Percentiles rank a stretch among this genome's conserved stretches.
These are phyloP conservation scores for Sarcophilus harrisii DNA, from an alignment of 2,797 vertebrate species.

Conservation along the genomic window DNA sequence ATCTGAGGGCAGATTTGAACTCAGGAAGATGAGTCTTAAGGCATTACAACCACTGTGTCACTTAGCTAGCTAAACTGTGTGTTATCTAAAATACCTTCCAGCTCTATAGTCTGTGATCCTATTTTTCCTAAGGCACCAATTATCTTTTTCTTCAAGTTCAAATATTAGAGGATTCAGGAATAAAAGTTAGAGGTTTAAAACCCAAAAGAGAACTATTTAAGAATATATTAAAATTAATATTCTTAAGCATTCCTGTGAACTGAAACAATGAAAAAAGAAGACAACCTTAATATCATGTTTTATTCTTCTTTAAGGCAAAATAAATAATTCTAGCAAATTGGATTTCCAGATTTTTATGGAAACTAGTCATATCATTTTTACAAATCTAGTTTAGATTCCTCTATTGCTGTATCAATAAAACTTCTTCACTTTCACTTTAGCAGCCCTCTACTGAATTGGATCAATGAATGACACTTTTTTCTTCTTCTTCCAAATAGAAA, in stretches of 20 bases:
- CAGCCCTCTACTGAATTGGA: not conserved
- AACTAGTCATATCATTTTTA: not conserved
- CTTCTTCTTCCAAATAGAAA: not conserved
- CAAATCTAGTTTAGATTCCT: not conserved
- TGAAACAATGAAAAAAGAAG: conserved; percentile 22
- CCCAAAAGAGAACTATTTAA: not conserved
- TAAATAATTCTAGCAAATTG: not conserved
- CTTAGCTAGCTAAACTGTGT: conserved; percentile 18
- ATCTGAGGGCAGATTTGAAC: not conserved
- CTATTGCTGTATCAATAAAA: not conserved
- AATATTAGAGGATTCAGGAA: conserved; percentile 7
- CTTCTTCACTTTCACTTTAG: not conserved
- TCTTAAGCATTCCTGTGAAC: not conserved
- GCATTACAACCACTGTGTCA: conserved; percentile 19
- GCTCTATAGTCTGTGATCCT: conserved; percentile 9
- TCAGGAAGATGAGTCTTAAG: not conserved
- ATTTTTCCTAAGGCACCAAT: not conserved
- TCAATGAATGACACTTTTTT: not conserved
- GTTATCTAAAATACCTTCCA: conserved; percentile 37
- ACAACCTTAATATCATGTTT: not conserved
- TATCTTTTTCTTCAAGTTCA: not conserved
- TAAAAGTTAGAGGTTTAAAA: conserved; percentile 36
- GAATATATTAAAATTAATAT: conserved; percentile 18
- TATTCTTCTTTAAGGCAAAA: not conserved
- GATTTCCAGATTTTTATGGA: not conserved